phyloP scores from a whole-genome alignment of 2,888 invertebrate genomes.

The Drosophila bunnanda region DNA sequence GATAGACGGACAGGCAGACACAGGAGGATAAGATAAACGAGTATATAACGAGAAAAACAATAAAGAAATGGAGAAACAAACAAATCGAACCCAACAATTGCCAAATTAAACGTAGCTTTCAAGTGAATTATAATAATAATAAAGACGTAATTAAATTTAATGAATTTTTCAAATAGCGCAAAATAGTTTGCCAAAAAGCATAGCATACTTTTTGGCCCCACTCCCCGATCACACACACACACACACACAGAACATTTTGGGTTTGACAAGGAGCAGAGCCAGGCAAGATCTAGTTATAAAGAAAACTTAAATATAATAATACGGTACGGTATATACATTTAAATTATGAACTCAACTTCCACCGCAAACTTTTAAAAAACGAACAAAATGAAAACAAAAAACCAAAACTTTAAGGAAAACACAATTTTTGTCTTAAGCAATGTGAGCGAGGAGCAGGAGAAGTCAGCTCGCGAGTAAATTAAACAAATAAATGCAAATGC shows the following conservation, averaged over 20 bases:
- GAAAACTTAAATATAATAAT: conserved; percentile 65
- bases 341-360: conserved; percentile 78
- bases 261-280: conserved; percentile 64
- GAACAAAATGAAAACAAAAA: conserved; percentile 40
- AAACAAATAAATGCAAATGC: conserved; percentile 66
- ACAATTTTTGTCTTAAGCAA: conserved; percentile 79
- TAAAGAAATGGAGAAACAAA: conserved; percentile 48
- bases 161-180: conserved; percentile 66
- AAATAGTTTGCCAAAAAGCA: conserved; percentile 64
- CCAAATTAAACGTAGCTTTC: conserved; percentile 85
- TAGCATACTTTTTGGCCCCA: conserved; percentile 67
- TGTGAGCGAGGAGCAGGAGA: conserved; percentile 47
- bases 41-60: conserved; percentile 23
- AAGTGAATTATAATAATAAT: conserved; percentile 69
- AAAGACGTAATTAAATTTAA: conserved; percentile 71
- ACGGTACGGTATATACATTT: conserved; percentile 65
- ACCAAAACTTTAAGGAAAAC: conserved; percentile 53
- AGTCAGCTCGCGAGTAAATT: conserved; percentile 63
- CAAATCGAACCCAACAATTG: conserved; percentile 84
- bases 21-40: conserved; percentile 40
- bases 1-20: conserved; percentile 15
- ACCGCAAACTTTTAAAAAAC: conserved; percentile 77
- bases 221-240: conserved; percentile 37
- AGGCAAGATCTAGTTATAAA: conserved; percentile 65
- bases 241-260: conserved; percentile 50